phyloP scores from a whole-genome alignment of 2,113 vertebrate genomes.

The Arvicanthis niloticus region DNA sequence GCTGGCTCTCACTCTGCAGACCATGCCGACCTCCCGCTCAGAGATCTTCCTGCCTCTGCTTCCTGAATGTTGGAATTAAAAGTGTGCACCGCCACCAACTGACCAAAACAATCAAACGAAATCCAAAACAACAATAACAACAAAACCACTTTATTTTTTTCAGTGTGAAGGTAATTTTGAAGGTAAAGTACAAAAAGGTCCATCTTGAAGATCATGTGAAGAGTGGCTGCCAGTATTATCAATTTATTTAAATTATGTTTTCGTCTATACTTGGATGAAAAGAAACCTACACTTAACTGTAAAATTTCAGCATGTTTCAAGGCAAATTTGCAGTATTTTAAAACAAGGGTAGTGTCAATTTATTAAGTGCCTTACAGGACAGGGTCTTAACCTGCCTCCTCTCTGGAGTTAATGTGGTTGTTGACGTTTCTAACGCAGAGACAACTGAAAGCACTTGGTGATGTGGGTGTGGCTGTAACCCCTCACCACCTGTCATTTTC shows the following conservation, averaged over 20 bases:
- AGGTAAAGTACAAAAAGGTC: neutral
- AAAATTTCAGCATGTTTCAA: slow-evolving; percentile 44
- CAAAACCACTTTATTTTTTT: neutral
- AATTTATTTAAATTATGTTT: neutral
- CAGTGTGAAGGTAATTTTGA: neutral
- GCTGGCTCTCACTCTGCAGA: neutral
- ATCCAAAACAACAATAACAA: neutral
- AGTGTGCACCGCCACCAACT: no score
- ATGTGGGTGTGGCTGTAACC: neutral
- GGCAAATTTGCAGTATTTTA: slow-evolving; percentile 8
- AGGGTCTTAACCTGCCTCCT: slow-evolving; percentile 3
- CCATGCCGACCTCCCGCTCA: neutral
- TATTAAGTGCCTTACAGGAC: slow-evolving; percentile 49
- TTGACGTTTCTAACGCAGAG: neutral
- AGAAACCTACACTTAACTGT: neutral
- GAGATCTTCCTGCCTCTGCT: neutral
- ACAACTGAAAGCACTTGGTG: neutral
- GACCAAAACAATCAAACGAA: no score
- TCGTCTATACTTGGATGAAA: slow-evolving; percentile 12
- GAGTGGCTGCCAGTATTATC: neutral
- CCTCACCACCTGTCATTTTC: neutral
- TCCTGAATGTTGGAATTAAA: neutral
- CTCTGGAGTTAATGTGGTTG: neutral
- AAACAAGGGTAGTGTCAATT: neutral
- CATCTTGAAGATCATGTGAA: slow-evolving; percentile 17